phyloP scores from a whole-genome alignment of 2,797 vertebrate genomes.

The Chelidonichthys spinosus region DNA sequence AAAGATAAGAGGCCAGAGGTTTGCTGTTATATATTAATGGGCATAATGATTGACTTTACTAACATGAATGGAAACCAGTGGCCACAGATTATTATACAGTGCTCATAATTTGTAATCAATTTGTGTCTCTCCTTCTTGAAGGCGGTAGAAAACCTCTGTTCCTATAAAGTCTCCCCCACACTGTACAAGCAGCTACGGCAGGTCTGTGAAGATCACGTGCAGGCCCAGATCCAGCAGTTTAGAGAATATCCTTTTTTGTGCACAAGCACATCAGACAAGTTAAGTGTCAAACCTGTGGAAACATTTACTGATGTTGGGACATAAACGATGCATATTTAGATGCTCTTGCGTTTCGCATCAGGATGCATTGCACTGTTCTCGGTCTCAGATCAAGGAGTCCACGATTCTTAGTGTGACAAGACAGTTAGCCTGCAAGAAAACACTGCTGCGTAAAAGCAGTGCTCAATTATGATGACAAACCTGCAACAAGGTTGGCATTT shows the following conservation, averaged over 20 bases:
- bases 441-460: not conserved
- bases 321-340: not conserved
- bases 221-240: constrained; percentile 97
- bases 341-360: not conserved
- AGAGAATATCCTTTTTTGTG: constrained; percentile 97
- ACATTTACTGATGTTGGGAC: not conserved
- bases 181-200: constrained; percentile 97
- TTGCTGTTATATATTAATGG: not conserved
- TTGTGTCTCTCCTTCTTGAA: constrained; percentile 67
- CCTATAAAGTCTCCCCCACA: constrained; percentile 98
- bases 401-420: not conserved
- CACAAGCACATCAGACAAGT: not conserved
- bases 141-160: constrained; percentile 99
- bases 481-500: not conserved
- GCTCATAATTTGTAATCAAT: not conserved
- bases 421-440: not conserved
- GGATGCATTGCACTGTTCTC: not conserved
- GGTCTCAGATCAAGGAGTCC: not conserved
- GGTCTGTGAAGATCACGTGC: constrained; percentile 99
- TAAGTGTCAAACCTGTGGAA: not conserved
- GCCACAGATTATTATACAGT: not conserved
- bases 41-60: not conserved
- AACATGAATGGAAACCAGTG: not conserved
- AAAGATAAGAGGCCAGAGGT: too few relatives aligned
- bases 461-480: not conserved